A percentile compares a stretch with the other conserved stretches of the same genome.
These are phyloP conservation scores for Dermatemys mawii DNA, from an alignment of 2,113 vertebrate genomes.

Conservation along the genomic window DNA sequence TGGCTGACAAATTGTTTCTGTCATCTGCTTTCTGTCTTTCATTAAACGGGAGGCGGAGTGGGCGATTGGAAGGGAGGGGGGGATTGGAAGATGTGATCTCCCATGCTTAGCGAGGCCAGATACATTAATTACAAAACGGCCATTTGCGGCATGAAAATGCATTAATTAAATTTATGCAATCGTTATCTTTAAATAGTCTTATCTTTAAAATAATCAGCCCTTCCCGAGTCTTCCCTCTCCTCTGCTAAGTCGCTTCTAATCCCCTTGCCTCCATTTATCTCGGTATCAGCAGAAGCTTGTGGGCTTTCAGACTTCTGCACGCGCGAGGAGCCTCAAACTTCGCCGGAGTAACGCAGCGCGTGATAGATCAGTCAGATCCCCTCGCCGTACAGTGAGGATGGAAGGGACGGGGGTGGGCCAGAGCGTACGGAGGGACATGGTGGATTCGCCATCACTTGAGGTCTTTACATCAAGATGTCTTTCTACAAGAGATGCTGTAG, in stretches of 20 bases:
- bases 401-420: not conserved
- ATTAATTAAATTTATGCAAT: conserved; percentile 99
- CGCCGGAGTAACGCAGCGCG: rapidly evolving
- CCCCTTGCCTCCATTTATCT: conserved; percentile 71
- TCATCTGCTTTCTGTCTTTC: conserved; percentile 98
- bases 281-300: conserved; percentile 49
- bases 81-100: conserved; percentile 79
- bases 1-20: conserved; percentile 87
- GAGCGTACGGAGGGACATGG: rapidly evolving
- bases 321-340: conserved; percentile 1
- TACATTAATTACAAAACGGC: conserved; percentile 90
- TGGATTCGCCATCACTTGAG: not conserved
- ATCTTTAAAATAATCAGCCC: conserved; percentile 90
- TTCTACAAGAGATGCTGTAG: rapidly evolving
- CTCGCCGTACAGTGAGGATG: rapidly evolving
- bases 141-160: conserved; percentile 97
- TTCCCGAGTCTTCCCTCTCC: conserved; percentile 72
- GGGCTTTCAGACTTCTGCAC: not conserved
- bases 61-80: conserved; percentile 25
- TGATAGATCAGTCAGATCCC: not conserved
- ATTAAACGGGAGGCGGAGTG: conserved; percentile 74
- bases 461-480: not conserved
- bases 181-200: conserved; percentile 99
- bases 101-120: conserved; percentile 84
- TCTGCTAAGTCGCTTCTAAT: conserved; percentile 71